Evolutionary conservation across 2,888 invertebrate genomes (phyloP).

Genomic region (Frankliniella fusca): DNA sequence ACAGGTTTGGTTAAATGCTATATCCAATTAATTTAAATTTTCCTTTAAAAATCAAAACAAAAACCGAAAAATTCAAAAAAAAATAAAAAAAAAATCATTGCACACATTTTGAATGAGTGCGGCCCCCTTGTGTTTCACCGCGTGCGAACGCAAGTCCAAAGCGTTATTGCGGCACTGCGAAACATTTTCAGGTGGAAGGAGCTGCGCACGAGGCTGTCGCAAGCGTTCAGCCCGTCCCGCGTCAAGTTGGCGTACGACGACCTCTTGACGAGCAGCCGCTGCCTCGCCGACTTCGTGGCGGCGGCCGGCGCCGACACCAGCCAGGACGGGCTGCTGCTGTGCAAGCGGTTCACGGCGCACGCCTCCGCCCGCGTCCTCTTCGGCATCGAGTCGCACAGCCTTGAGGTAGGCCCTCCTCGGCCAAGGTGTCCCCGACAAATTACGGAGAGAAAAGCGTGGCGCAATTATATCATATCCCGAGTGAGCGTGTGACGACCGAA

Average conservation of each 20-base stretch:
- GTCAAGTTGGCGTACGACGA: background rate
- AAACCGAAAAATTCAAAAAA: too few species aligned
- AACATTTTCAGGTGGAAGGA: background rate
- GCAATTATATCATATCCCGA: background rate
- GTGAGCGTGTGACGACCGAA: background rate
- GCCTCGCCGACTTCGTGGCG: background rate
- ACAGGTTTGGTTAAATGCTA: background rate
- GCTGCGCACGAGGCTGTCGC: background rate
- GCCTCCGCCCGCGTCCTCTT: background rate
- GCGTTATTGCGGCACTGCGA: background rate
- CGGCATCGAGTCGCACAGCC: constrained; percentile 7
- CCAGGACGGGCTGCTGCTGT: background rate
- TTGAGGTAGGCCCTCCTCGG: background rate
- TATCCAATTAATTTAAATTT: too few species aligned
- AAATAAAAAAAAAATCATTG: too few species aligned
- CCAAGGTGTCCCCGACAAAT: background rate
- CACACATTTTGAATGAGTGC: too few species aligned
- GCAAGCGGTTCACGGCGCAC: constrained; percentile 4
- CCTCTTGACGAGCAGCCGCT: background rate
- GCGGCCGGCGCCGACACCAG: background rate
- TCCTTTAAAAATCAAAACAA: too few species aligned
- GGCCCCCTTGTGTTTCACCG: too few species aligned
- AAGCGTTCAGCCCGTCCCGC: background rate
- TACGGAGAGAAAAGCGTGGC: background rate
- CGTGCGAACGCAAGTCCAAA: too few species aligned